Evolutionary conservation across 2,797 vertebrate species (phyloP), one percentile per base, ranked within the genome.

Genomic region (Manis crassicaudata): DNA sequence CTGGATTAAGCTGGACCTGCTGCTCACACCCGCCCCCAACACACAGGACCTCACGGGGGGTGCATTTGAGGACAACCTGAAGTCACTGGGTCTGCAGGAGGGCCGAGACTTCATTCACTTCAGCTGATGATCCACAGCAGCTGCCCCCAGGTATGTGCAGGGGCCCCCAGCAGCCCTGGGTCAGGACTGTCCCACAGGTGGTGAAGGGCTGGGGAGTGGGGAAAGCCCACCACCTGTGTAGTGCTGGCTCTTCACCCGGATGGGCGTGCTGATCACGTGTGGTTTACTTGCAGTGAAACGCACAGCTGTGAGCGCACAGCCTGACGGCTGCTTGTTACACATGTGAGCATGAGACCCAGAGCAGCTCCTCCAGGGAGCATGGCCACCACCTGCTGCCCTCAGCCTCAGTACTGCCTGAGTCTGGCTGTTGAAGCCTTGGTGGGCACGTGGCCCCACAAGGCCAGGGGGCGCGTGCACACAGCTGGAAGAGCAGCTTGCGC

Each of bases 41-140:
- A 35, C 11, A 0, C 93, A 99, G 99, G 99, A 99, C 98, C 98
- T 99, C 98, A 99, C 99, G 84, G 99, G 98, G 93, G 99, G 99
- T 32, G 98, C 96, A 2, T 98, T 99, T 96, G 98, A 99, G 96
- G 98, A 99, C 81, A 99, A 99, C 98, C 98, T 99, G 92, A 97
- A 92, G 75, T 98, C 92, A 0, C 98, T 99, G 97, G 98, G 98
- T 83, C 97, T 99, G 96, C 98, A 97, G 85, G 99, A 99, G 93
- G 99, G 99, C 75, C 9, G 0, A 37, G 98, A 99, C 98, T 99
- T 98, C 88, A 96, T 98, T 16, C 99, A 99, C 90, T 99, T 99
- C 2, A 99, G 97, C 98, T 99, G 85, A 98, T 32, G 11, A 13
- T 52, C 37, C 77, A 35, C 50, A 91, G 76, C 70, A 17, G 62